Conservation (phyloP, 1,140 invertebrate species). For the Formica selysi region DNA sequence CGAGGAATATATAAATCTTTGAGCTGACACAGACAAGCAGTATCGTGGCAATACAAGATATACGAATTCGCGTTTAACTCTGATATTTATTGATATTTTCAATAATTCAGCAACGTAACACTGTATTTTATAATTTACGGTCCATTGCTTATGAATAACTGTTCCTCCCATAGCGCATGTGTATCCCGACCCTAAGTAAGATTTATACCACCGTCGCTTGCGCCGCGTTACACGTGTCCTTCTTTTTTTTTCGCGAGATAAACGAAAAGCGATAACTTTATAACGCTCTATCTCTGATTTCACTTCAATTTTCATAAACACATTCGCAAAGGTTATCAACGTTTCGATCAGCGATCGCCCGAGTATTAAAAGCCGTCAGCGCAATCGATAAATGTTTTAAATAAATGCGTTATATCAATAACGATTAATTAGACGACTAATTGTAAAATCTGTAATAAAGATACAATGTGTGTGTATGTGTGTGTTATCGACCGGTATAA, state of each 20-base stretch:
- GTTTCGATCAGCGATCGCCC: background rate
- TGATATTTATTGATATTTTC: slow-evolving; percentile 78
- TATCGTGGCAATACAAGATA: background rate
- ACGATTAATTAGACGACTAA: slow-evolving; percentile 77
- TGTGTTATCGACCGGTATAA: slow-evolving; percentile 8
- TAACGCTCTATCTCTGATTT: background rate
- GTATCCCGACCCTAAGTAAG: slow-evolving; percentile 75
- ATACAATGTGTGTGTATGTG: background rate
- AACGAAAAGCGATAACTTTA: slow-evolving; percentile 2
- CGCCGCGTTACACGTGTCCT: background rate
- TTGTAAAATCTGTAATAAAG: slow-evolving; percentile 66
- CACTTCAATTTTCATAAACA: background rate
- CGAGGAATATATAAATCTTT: background rate
- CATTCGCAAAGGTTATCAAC: background rate
- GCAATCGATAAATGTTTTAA: slow-evolving; percentile 54
- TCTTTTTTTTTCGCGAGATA: background rate
- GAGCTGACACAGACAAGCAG: slow-evolving; percentile 3
- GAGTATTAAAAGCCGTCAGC: background rate
- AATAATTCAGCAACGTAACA: slow-evolving; percentile 75
- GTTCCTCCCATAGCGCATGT: slow-evolving; percentile 72
- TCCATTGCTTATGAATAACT: slow-evolving; percentile 82
- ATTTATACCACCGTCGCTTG: slow-evolving; percentile 75
- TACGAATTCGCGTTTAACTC: slow-evolving; percentile 23
- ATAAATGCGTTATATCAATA: slow-evolving; percentile 70
- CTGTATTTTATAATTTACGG: slow-evolving; percentile 79